phyloP scores from a whole-genome alignment of 2,888 invertebrate genomes.

The Drosophila meridiana region DNA sequence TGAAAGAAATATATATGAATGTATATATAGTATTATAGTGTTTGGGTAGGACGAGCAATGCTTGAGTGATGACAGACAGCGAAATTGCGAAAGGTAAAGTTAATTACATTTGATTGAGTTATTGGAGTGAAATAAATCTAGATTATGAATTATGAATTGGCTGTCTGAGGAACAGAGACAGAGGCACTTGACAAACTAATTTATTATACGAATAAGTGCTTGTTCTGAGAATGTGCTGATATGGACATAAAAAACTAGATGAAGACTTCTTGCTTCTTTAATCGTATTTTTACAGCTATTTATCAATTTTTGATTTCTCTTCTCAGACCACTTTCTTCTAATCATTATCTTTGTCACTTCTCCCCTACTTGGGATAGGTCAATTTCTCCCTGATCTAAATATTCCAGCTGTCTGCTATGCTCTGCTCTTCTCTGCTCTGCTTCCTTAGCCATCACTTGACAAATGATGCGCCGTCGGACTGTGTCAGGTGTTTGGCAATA shows the following conservation, averaged over 20 bases:
- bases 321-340: background rate
- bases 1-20: background rate
- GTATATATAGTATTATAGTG: background rate
- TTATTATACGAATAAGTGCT: no score
- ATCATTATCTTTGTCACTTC: background rate
- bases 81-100: background rate
- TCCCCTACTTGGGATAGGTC: conserved; percentile 21
- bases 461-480: conserved; percentile 18
- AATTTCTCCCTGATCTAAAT: background rate
- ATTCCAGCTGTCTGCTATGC: background rate
- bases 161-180: background rate
- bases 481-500: conserved; percentile 63
- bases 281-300: background rate
- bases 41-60: background rate
- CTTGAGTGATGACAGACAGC: conserved; percentile 20
- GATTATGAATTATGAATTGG: background rate
- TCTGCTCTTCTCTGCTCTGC: background rate
- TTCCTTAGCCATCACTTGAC: conserved; percentile 11
- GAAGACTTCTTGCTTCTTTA: no score
- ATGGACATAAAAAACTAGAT: background rate
- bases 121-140: background rate
- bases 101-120: conserved; percentile 1
- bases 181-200: background rate
- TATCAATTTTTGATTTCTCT: background rate
- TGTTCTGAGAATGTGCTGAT: background rate